phyloP scores from a whole-genome alignment of 2,113 vertebrate genomes.

The Coptodon bakossiorum region DNA sequence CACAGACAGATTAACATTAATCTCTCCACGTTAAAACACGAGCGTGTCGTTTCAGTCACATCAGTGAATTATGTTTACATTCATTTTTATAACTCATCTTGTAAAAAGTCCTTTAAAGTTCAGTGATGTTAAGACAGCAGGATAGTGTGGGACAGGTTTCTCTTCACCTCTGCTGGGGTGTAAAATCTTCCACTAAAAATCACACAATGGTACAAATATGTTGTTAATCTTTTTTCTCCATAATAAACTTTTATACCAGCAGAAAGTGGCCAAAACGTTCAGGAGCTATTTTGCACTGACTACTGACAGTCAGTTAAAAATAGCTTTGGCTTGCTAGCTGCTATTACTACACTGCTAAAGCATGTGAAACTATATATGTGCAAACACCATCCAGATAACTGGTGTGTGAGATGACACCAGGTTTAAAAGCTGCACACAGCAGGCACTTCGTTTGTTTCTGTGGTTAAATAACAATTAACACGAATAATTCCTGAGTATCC shows the following conservation, averaged over 20 bases:
- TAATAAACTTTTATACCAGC: background rate
- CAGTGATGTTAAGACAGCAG: background rate
- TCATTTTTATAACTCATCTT: background rate
- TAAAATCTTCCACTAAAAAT: background rate
- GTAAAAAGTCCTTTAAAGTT: background rate
- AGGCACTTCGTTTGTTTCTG: background rate
- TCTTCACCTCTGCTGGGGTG: background rate
- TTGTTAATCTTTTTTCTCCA: background rate
- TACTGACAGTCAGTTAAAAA: background rate
- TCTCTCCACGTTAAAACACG: background rate
- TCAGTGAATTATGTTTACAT: background rate
- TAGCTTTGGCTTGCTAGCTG: background rate
- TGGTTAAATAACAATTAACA: fast-evolving
- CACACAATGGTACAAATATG: background rate
- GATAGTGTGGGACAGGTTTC: background rate
- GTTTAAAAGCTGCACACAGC: fast-evolving
- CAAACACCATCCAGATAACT: background rate
- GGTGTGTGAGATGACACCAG: background rate
- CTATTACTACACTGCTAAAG: background rate
- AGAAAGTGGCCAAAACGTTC: background rate
- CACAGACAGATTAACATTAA: too few relatives aligned
- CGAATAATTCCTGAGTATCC: background rate
- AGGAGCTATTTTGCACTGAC: background rate
- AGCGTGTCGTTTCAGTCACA: fast-evolving
- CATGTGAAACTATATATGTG: fast-evolving